Base-by-base conservation (phyloP, 2,888 invertebrate species). In the Eustalomyia histrio region DNA sequence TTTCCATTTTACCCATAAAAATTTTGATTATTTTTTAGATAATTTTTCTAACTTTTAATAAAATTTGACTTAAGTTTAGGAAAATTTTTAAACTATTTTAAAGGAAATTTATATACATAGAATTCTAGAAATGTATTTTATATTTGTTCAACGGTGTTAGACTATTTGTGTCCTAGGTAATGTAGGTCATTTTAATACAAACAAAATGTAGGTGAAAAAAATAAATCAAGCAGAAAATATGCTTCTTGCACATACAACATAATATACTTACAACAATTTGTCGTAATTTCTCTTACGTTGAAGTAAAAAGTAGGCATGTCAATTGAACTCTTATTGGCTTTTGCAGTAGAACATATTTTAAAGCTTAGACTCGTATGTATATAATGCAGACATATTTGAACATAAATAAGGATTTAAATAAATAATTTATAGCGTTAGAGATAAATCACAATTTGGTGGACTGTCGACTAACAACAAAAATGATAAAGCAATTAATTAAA, bases 211-310 rank as follows among this genome's bases (percentile, higher is more conserved):
- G 21, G 17, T 50, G 16, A 29, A 29, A 52, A 29, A 52, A 52
- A 12, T 8, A 52, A 64, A 52, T 64, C 64, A 64, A 17, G 64
- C 33, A 18, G 50, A 63, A 63, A 63, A 63, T 63, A 16, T 29
- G 63, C 50, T 63, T 47, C 24, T 50, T 63, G n/a, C 14, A 33
- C 14, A 1, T 47, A n/a, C n/a, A n/a, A n/a, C n/a, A n/a, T n/a
- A n/a, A n/a, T n/a, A 29, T 29, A 29, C 7, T 29, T 29, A 29
- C 29, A n/a, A n/a, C 43, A n/a, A n/a, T 47, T 47, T 6, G n/a
- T 39, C n/a, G n/a, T 39, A 12, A 12, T 6, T 12, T 39, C n/a
- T 47, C 43, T n/a, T n/a, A n/a, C n/a, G 14, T 47, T n/a, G 3
- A 47, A 47, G 7, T 29, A 7, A 29, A 47, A 47, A n/a, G 43